Percentiles rank a stretch among this genome's conserved stretches.
Evolutionary conservation across 2,797 vertebrate species (phyloP).

Genomic region (Amblyraja radiata): DNA sequence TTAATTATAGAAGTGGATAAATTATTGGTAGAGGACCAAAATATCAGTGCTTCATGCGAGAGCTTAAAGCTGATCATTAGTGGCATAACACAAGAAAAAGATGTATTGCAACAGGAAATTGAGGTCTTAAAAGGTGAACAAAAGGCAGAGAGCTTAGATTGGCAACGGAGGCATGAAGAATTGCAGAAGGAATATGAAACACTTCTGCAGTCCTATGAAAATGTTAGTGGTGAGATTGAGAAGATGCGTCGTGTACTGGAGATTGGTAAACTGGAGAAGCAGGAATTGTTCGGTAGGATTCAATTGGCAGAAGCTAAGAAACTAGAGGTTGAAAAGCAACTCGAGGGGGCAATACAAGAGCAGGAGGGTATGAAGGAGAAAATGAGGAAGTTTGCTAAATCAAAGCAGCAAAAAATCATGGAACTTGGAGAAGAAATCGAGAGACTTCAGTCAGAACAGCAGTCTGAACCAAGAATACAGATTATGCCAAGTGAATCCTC

Average conservation of each 20-base stretch:
- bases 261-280: conserved; percentile 78
- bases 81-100: conserved; percentile 69
- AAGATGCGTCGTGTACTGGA: conserved; percentile 78
- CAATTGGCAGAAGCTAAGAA: conserved; percentile 64
- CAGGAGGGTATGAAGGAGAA: conserved; percentile 84
- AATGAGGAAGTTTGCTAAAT: conserved; percentile 93
- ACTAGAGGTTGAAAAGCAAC: conserved; percentile 66
- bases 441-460: conserved; percentile 59
- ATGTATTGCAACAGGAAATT: conserved; percentile 61
- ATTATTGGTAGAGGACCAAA: conserved; percentile 74
- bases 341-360: conserved; percentile 72
- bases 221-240: conserved; percentile 84
- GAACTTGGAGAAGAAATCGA: conserved; percentile 95
- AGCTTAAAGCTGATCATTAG: conserved; percentile 78
- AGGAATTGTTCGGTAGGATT: conserved; percentile 67
- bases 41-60: conserved; percentile 74
- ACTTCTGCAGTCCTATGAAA: conserved; percentile 90
- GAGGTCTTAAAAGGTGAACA: conserved; percentile 62
- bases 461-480: conserved; percentile 24
- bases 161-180: conserved; percentile 70
- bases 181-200: conserved; percentile 92
- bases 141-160: conserved; percentile 56
- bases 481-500: conserved; percentile 36
- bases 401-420: conserved; percentile 91
- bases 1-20: conserved; percentile 76